A percentile compares a stretch with the other conserved stretches of the same genome.
phyloP scores from a whole-genome alignment of 2,113 vertebrate species.

The Pandion haliaetus region DNA sequence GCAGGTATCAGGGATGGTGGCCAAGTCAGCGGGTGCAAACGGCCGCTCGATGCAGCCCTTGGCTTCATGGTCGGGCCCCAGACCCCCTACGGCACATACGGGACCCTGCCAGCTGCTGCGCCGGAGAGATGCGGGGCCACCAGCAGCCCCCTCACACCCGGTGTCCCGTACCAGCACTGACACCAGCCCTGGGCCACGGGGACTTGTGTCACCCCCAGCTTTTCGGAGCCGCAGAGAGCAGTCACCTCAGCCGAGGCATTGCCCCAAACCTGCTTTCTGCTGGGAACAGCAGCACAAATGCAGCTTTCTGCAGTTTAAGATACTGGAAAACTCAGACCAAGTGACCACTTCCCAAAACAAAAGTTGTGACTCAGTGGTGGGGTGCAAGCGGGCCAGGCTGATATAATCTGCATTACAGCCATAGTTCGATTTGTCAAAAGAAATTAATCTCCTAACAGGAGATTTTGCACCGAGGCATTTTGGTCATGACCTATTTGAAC shows the following conservation, averaged over 20 bases:
- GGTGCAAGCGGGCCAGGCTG: neutral
- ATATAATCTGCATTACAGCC: neutral
- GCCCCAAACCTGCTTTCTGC: neutral
- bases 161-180: neutral
- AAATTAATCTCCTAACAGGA: neutral
- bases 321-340: neutral
- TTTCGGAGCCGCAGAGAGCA: neutral
- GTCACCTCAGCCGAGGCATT: neutral
- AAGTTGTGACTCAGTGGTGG: neutral
- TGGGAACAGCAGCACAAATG: neutral
- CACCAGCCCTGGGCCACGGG: neutral
- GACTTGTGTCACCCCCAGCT: neutral
- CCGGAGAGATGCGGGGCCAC: neutral
- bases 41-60: neutral
- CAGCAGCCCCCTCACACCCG: neutral
- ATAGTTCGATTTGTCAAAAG: neutral
- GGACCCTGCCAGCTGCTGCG: neutral
- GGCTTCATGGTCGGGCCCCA: neutral
- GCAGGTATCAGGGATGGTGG: accelerated
- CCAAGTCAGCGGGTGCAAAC: neutral
- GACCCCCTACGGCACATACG: neutral
- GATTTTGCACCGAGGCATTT: neutral
- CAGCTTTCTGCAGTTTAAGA: neutral
- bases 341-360: neutral
- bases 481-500: slow-evolving; percentile 45